Evolutionary conservation across 2,797 vertebrate species (phyloP), one percentile per base, ranked within the genome.

Genomic region (Pelochelys cantorii): DNA sequence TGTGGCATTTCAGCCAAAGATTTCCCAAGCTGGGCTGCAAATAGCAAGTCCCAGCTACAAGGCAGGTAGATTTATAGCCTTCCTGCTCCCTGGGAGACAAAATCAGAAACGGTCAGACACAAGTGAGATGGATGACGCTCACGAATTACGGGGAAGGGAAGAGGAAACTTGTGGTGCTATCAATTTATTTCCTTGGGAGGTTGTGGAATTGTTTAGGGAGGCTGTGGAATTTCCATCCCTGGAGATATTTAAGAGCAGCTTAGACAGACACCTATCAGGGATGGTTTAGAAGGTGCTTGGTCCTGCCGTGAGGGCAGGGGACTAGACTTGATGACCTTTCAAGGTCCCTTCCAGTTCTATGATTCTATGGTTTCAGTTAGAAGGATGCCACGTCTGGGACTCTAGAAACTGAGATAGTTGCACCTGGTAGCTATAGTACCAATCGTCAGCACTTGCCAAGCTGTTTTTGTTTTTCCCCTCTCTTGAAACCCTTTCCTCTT

Each of bases 381-480:
- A 88, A 94, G 79, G 92, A 95, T 86, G 79, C 93, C 87, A 77
- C 92, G 85, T 88, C 86, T 92, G 93, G 89, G 94, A 88, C 85
- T 93, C 52, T 6, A 68, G 53, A 80, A 85, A 94, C 34, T 88
- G 88, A 94, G 42, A 42, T 37, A 37, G 37, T 37, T 37, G 37
- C 37, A 37, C 37, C 37, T 37, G 37, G 37, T 37, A 37, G 4
- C 37, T 37, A 37, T 37, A 37, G 79, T 48, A 77, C 48, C 52
- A 80, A 23, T 3, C n/a, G 62, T 56, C 48, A 88, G 79, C 23
- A 37, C 54, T 87, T 92, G 81, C 84, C 81, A 93, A 82, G 53
- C 17, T 15, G 34, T 56, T 80, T 83, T 92, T 96, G 77, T 84
- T 78, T 25, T 85, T 5, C 86, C 90, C 5, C 23, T 59, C 74